A percentile compares a stretch with the other conserved stretches of the same genome.
phyloP scores from a whole-genome alignment of 2,797 vertebrate genomes.

The Propithecus perrieri region DNA sequence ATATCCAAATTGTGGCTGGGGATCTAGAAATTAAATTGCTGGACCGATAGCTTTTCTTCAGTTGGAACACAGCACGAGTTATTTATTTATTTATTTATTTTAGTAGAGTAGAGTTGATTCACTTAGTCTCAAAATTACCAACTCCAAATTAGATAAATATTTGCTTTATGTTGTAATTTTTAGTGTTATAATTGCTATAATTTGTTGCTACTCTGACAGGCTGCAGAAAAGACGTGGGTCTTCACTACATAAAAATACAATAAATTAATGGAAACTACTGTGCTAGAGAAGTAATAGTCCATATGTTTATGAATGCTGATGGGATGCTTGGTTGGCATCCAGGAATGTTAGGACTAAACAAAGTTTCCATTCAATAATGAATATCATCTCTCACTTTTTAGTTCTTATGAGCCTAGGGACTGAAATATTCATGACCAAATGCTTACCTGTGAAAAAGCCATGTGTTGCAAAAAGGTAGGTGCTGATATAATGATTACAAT shows the following conservation, averaged over 20 bases:
- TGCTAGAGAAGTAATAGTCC: conserved; percentile 71
- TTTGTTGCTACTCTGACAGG: conserved; percentile 66
- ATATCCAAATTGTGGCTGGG: conserved; percentile 23
- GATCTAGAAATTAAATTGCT: conserved; percentile 62
- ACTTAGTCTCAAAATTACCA: conserved; percentile 65
- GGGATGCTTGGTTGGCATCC: conserved; percentile 38
- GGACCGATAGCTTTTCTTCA: conserved; percentile 29
- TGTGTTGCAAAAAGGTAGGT: conserved; percentile 29
- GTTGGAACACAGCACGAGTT: background rate
- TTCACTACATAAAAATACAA: conserved; percentile 73
- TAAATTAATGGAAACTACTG: conserved; percentile 72
- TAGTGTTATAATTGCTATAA: conserved; percentile 55
- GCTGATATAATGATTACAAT: conserved; percentile 45
- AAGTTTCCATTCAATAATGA: conserved; percentile 49
- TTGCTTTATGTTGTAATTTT: conserved; percentile 65
- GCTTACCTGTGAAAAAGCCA: conserved; percentile 55
- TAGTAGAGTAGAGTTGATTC: conserved; percentile 13
- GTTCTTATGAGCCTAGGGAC: background rate
- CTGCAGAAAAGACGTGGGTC: conserved; percentile 65
- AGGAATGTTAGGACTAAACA: conserved; percentile 56
- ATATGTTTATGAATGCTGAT: conserved; percentile 68
- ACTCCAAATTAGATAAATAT: conserved; percentile 76
- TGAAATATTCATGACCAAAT: conserved; percentile 69
- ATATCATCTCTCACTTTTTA: conserved; percentile 59
- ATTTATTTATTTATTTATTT: background rate